A percentile compares a stretch with the other conserved stretches of the same genome.
Evolutionary conservation across 2,888 invertebrate species (phyloP).

Genomic region (Caenorhabditis macrosperma): DNA sequence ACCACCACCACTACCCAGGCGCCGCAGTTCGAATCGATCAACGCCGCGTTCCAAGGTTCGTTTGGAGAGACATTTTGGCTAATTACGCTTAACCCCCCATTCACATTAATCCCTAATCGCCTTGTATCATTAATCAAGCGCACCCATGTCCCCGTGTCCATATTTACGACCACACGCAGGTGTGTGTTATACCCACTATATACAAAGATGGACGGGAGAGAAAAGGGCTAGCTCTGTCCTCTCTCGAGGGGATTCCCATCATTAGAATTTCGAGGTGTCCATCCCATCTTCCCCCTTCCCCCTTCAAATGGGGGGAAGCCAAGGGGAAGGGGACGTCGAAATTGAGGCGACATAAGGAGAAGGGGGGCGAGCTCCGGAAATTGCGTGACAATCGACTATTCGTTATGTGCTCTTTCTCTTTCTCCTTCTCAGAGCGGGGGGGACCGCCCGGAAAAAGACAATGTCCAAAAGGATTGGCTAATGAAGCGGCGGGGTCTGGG

Average conservation of each 20-base stretch:
- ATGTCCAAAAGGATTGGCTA: slow-evolving; percentile 32
- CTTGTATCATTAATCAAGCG: slow-evolving; percentile 57
- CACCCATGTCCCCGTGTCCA: too few species aligned
- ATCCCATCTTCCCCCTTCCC: not conserved
- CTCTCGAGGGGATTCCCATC: slow-evolving; percentile 57
- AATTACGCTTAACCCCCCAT: not conserved
- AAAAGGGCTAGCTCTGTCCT: too few species aligned
- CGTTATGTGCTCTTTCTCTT: slow-evolving; percentile 31
- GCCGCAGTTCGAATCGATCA: slow-evolving; percentile 46
- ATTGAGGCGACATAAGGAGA: slow-evolving; percentile 47
- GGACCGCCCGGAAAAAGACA: too few species aligned
- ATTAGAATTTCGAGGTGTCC: slow-evolving; percentile 59
- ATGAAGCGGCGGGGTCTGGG: slow-evolving; percentile 20
- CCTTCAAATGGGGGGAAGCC: not conserved
- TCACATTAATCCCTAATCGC: slow-evolving; percentile 48
- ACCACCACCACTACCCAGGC: slow-evolving; percentile 63
- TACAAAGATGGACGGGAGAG: not conserved
- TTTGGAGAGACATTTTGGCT: not conserved
- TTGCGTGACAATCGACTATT: slow-evolving; percentile 61
- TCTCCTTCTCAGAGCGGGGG: too few species aligned
- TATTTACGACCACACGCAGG: slow-evolving; percentile 40
- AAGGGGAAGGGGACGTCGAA: slow-evolving; percentile 13
- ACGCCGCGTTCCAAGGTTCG: slow-evolving; percentile 50
- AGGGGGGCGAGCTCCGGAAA: slow-evolving; percentile 53
- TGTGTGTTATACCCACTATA: not conserved